A percentile compares a stretch with the other conserved stretches of the same genome.
Evolutionary conservation across 2,888 invertebrate species (phyloP).

Genomic region (Saturnia japonica): DNA sequence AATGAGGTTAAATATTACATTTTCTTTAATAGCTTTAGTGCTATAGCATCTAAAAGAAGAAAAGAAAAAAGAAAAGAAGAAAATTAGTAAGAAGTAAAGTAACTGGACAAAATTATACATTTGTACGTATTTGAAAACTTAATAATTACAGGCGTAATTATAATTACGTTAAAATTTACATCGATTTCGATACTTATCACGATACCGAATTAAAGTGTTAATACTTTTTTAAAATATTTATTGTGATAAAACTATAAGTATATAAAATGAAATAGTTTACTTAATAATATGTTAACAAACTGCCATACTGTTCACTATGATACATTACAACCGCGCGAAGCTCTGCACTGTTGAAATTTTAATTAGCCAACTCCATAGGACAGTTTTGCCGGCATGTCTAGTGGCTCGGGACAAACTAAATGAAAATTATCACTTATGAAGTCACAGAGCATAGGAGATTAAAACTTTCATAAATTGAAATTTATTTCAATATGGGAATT

Average conservation of each 20-base stretch:
- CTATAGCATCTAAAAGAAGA: too few species aligned
- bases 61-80: too few species aligned
- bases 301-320: neutral
- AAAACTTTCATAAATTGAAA: slow-evolving; percentile 7
- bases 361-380: slow-evolving; percentile 13
- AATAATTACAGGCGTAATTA: neutral
- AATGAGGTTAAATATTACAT: too few species aligned
- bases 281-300: neutral
- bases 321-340: neutral
- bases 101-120: neutral
- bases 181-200: too few species aligned
- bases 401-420: slow-evolving; percentile 6
- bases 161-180: neutral
- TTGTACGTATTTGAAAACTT: neutral
- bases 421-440: slow-evolving; percentile 13
- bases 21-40: too few species aligned
- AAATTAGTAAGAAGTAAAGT: neutral
- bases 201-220: too few species aligned
- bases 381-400: slow-evolving; percentile 1
- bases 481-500: neutral
- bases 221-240: too few species aligned
- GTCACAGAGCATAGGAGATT: slow-evolving; percentile 3
- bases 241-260: too few species aligned
- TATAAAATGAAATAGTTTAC: too few species aligned
- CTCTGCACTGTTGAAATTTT: slow-evolving; percentile 16